A percentile compares a stretch with the other conserved stretches of the same genome.
These are phyloP conservation scores for Hormiphora californensis DNA, from an alignment of 37 sponge, comb jelly and placozoan genomes.

Conservation along the genomic window DNA sequence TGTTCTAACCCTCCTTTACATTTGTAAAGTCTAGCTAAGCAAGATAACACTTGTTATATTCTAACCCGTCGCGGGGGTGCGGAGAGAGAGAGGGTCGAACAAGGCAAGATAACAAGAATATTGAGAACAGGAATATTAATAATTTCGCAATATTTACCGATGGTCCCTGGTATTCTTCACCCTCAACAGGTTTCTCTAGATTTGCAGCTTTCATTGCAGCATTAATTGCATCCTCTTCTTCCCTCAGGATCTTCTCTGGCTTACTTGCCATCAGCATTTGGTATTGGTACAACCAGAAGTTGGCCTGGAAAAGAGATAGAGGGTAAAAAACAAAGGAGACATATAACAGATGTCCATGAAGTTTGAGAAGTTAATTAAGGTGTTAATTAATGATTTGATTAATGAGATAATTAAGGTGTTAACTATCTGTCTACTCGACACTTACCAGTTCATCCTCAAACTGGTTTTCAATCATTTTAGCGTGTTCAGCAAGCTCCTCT, in stretches of 20 bases:
- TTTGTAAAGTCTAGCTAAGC: background rate
- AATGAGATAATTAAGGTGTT: too few relatives aligned
- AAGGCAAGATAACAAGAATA: too few relatives aligned
- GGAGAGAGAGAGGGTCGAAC: too few relatives aligned
- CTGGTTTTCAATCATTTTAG: background rate
- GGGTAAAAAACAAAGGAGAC: background rate
- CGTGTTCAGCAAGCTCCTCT: conserved; percentile 21
- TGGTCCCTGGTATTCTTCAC: conserved; percentile 35
- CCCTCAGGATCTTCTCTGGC: background rate
- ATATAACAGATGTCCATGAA: too few relatives aligned
- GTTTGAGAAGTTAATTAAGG: too few relatives aligned
- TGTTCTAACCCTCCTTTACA: background rate
- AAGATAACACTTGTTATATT: background rate
- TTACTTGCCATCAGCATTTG: conserved; percentile 52
- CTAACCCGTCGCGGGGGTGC: too few relatives aligned
- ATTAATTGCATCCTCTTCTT: conserved; percentile 19
- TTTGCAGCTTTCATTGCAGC: background rate
- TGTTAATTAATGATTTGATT: too few relatives aligned
- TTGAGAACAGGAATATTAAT: too few relatives aligned
- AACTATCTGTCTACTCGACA: too few relatives aligned
- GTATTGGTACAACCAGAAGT: conserved; percentile 52
- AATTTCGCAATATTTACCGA: background rate
- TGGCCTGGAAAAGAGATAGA: background rate
- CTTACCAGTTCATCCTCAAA: conserved; percentile 42
- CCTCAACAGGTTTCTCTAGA: conserved; percentile 45